A percentile compares a stretch with the other conserved stretches of the same genome.
Conservation (phyloP, 2,888 invertebrate genomes). For the Drosophila nr. medialis region DNA sequence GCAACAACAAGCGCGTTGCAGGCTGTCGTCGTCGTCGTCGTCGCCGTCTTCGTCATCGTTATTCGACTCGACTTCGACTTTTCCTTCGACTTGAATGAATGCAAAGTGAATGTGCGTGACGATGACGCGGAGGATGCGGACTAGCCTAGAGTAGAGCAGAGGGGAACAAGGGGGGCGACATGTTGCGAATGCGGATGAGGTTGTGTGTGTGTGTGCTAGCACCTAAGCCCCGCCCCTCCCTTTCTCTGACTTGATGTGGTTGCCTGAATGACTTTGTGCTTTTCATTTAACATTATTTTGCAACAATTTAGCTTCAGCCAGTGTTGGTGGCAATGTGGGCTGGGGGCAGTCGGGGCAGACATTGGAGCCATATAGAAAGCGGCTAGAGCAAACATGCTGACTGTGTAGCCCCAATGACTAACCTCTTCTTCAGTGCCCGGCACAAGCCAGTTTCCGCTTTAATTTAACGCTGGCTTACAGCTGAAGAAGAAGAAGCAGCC, state of each 20-base stretch:
- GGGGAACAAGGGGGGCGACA: slow-evolving; percentile 4
- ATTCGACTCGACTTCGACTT: slow-evolving; percentile 23
- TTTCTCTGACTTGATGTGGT: slow-evolving; percentile 15
- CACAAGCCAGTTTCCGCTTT: slow-evolving; percentile 75
- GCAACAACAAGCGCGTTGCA: slow-evolving; percentile 41
- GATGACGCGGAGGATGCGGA: slow-evolving; percentile 56
- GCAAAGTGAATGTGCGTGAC: slow-evolving; percentile 79
- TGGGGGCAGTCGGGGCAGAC: slow-evolving; percentile 21
- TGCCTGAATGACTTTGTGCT: slow-evolving; percentile 76
- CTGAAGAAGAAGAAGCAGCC: slow-evolving; percentile 18
- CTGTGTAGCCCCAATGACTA: slow-evolving; percentile 9
- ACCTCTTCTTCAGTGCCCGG: slow-evolving; percentile 18
- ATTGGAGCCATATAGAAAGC: slow-evolving; percentile 62
- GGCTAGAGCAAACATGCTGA: slow-evolving; percentile 67
- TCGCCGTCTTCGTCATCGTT: slow-evolving; percentile 33
- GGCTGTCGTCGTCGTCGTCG: slow-evolving; percentile 33
- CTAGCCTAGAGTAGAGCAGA: background rate
- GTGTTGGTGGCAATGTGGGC: slow-evolving; percentile 1
- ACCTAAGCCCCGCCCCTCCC: background rate
- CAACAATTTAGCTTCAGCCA: slow-evolving; percentile 65
- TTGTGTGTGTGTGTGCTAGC: slow-evolving; percentile 10
- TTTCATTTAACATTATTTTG: slow-evolving; percentile 80
- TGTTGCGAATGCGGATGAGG: slow-evolving; percentile 44
- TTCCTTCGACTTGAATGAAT: slow-evolving; percentile 63
- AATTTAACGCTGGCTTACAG: slow-evolving; percentile 73